phyloP scores from a whole-genome alignment of 2,113 vertebrate species.

The Neodon shergylaensis region DNA sequence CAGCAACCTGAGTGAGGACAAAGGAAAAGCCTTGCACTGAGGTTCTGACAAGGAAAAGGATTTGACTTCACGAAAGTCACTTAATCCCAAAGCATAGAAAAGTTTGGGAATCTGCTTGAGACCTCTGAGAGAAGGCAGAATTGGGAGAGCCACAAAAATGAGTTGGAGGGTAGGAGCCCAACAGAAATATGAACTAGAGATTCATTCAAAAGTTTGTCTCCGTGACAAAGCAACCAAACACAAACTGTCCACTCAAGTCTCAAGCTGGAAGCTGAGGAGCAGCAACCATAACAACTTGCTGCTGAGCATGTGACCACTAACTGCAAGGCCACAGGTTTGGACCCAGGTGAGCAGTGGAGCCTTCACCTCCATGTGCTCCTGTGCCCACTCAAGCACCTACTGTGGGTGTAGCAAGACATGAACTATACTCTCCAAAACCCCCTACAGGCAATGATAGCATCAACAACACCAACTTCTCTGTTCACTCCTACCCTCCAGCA shows the following conservation, averaged over 20 bases:
- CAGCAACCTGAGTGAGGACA: too few relatives aligned
- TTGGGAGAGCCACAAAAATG: neutral
- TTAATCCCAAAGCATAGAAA: neutral
- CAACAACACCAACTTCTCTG: neutral
- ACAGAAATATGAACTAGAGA: neutral
- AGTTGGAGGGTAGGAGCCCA: neutral
- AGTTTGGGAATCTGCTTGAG: neutral
- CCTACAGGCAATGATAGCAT: neutral
- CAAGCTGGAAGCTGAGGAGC: neutral
- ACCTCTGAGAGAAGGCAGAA: neutral
- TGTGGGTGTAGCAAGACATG: rapidly evolving
- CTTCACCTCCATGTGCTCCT: rapidly evolving
- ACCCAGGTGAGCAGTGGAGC: neutral
- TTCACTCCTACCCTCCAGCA: neutral
- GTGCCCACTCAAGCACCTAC: neutral
- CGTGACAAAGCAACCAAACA: neutral
- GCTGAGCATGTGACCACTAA: neutral
- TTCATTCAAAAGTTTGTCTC: neutral
- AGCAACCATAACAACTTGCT: neutral
- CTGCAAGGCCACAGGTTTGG: neutral
- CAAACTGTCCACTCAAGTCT: neutral
- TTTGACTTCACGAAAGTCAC: neutral
- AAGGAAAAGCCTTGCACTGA: neutral
- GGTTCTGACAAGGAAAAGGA: neutral
- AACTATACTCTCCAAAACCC: neutral